Base-by-base conservation (phyloP, 2,797 vertebrate genomes). In the Dryobates pubescens region DNA sequence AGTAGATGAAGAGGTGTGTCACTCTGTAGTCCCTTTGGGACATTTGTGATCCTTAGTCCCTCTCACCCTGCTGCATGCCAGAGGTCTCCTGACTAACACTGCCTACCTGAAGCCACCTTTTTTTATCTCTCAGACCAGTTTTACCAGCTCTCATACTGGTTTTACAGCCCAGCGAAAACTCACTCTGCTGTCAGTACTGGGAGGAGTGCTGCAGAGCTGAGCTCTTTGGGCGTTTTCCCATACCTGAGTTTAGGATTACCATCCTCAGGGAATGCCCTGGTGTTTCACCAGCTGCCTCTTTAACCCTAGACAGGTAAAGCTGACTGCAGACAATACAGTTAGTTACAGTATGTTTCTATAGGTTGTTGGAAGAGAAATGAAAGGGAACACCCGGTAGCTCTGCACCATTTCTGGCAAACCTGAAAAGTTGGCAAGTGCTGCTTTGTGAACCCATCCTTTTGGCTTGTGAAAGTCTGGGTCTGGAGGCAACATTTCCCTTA, bases 71-170 rank as follows among this genome's bases (percentile, higher is more conserved):
- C n/a, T 22, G 34, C 73, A 47, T 26, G 67, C 51, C 86, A 78
- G 47, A 69, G 51, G 27, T 80, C 76, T 94, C 65, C 62, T 59
- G 90, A 85, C 62, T 69, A 82, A 51, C 64, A 36, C 36, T 77
- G 67, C 47, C 90, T 89, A 90, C 85, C 91, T 57, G 70, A 62
- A 95, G 92, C 51, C 81, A 86, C 69, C 23, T 85, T 76, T 72
- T 76, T 68, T 71, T 63, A 36, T 8, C 72, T 74, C 76, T 82
- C 84, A 89, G 93, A 92, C 92, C 82, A 83, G 94, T 94, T 94
- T 59, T 88, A 87, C 93, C 91, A 94, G 94, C 76, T 95, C 38
- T 53, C 30, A 24, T 82, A 90, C 90, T 86, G 90, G 94, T 90
- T 95, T 80, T 38, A 51, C 79, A 2, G 80, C 84, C n/a, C 38